phyloP scores from a whole-genome alignment of 2,797 vertebrate species.

The Pseudochirops cupreus region DNA sequence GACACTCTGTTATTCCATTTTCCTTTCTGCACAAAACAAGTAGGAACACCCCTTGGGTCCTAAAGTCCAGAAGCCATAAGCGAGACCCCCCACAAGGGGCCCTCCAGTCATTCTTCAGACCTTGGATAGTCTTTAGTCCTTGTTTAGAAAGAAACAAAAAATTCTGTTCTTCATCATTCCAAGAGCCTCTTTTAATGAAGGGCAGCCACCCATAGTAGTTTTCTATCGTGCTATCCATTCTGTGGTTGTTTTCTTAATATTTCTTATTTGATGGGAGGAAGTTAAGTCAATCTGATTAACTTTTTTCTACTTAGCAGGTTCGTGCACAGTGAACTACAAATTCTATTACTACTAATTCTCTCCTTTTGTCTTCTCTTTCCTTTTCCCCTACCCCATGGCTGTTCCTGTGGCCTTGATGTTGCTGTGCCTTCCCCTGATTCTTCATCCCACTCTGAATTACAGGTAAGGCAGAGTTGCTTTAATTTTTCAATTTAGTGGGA shows the following conservation, averaged over 20 bases:
- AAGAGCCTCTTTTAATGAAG: background rate
- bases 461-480: constrained; percentile 74
- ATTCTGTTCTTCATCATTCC: background rate
- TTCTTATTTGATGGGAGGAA: constrained; percentile 52
- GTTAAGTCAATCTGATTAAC: constrained; percentile 52
- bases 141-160: background rate
- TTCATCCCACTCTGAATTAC: constrained; percentile 42
- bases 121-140: background rate
- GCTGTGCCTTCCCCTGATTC: constrained; percentile 52
- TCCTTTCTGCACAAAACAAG: background rate
- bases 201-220: background rate
- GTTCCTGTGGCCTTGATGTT: constrained; percentile 72
- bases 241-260: background rate
- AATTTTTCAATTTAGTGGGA: constrained; percentile 48
- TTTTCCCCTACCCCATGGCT: constrained; percentile 33
- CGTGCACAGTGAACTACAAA: constrained; percentile 17
- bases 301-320: constrained; percentile 25
- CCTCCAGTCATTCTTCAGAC: background rate
- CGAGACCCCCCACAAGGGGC: too few species aligned
- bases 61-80: background rate
- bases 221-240: background rate
- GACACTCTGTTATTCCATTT: background rate
- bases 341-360: constrained; percentile 53
- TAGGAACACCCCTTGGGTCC: background rate
- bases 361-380: constrained; percentile 51